Evolutionary conservation across 1,140 invertebrate species (phyloP), one percentile per base, ranked within the genome.

Genomic region (Aradophagus sp.): DNA sequence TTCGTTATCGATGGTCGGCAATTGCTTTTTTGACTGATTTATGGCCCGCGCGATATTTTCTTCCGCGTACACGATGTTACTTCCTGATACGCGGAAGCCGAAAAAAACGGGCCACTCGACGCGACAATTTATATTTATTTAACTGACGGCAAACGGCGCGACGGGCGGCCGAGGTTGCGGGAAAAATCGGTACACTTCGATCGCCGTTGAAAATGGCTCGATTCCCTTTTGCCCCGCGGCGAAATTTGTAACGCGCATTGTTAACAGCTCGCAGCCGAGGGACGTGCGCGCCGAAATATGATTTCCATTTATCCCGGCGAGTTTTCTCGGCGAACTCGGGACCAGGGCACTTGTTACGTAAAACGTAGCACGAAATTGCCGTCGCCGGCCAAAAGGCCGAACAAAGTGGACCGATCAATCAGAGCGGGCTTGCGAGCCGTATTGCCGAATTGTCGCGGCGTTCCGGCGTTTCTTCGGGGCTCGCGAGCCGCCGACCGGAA

Each of bases 361-460:
- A 44, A 52, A 36, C 31, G 47, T 36, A 14, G 55, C 31, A 36
- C 38, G 10, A 62, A 39, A 32, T 42, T 52, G 29, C 17, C 14
- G 29, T 44, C 47, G 47, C 16, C 41, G 34, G 41, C 20, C 48
- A 34, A 45, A 47, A 47, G 32, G 47, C 48, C 17, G 19, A 45
- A 53, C 38, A 63, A 65, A 55, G 48, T 34, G 41, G 38, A 34
- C 11, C 61, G 29, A 65, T 65, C 61, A 65, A 55, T 65, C 61
- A 55, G 41, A n/a, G n/a, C n/a, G n/a, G n/a, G n/a, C n/a, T n/a
- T n/a, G n/a, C n/a, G n/a, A n/a, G n/a, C n/a, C n/a, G n/a, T n/a
- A n/a, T n/a, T n/a, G n/a, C n/a, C n/a, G n/a, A n/a, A n/a, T n/a
- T n/a, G n/a, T n/a, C n/a, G n/a, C n/a, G n/a, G n/a, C n/a, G n/a